phyloP scores from a whole-genome alignment of 2,113 vertebrate species.

The Pollimyrus isidori region DNA sequence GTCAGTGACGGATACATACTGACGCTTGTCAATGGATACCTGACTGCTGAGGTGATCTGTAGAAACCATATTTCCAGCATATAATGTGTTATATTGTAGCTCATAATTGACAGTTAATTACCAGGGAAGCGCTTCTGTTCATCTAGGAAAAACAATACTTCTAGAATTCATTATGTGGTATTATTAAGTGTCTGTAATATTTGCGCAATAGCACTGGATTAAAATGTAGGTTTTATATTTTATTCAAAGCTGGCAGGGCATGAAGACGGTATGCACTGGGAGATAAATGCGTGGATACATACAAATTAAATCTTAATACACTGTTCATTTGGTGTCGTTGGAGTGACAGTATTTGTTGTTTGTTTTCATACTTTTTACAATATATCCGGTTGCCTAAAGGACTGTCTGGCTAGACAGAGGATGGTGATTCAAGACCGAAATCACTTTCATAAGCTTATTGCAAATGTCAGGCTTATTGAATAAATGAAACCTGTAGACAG shows the following conservation, averaged over 20 bases:
- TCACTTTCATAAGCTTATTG: background rate
- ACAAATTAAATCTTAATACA: background rate
- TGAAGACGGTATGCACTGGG: background rate
- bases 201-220: background rate
- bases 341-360: background rate
- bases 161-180: background rate
- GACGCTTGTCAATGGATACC: background rate
- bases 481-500: background rate
- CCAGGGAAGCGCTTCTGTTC: background rate
- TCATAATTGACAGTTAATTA: background rate
- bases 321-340: background rate
- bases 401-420: background rate
- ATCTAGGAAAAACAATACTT: background rate
- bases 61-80: background rate
- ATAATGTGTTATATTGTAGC: background rate
- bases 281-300: background rate
- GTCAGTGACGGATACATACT: background rate
- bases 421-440: background rate
- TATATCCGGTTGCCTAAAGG: background rate
- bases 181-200: background rate
- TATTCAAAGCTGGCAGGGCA: background rate
- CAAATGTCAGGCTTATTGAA: background rate
- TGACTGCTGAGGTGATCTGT: background rate
- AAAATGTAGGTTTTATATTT: background rate
- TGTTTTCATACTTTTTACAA: background rate